Percentiles rank a stretch among this genome's conserved stretches.
These are phyloP conservation scores for Bubo scandiacus DNA, from an alignment of 2,113 vertebrate species.

Conservation along the genomic window DNA sequence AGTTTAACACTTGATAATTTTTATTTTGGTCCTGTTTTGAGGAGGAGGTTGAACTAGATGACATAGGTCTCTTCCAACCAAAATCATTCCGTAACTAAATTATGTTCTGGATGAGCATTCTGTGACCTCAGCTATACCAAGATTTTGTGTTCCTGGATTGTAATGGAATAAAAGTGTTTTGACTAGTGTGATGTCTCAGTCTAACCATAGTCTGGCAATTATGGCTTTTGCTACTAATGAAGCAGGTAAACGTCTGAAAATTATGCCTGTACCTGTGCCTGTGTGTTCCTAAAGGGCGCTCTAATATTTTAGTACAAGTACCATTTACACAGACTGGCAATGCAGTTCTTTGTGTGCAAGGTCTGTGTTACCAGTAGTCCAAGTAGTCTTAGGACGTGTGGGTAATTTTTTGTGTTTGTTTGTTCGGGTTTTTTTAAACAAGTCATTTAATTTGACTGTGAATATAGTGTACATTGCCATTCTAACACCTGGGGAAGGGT, in stretches of 20 bases:
- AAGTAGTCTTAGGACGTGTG: neutral
- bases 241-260: neutral
- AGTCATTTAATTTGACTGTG: neutral
- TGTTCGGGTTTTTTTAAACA: neutral
- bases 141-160: neutral
- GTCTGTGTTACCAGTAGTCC: neutral
- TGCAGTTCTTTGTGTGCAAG: neutral
- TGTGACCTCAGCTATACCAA: neutral
- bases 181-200: neutral
- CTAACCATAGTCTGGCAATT: neutral
- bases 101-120: neutral
- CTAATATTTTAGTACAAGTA: neutral
- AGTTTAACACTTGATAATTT: neutral
- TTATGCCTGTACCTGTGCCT: neutral
- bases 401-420: neutral
- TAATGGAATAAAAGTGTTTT: neutral
- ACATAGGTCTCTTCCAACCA: neutral
- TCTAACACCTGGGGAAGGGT: neutral
- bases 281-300: neutral
- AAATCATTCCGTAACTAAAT: neutral
- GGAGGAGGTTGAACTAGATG: neutral
- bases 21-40: neutral
- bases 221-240: neutral
- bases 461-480: rapidly evolving
- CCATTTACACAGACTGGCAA: neutral